phyloP scores from a whole-genome alignment of 2,797 vertebrate species.

The Peromyscus attwateri region DNA sequence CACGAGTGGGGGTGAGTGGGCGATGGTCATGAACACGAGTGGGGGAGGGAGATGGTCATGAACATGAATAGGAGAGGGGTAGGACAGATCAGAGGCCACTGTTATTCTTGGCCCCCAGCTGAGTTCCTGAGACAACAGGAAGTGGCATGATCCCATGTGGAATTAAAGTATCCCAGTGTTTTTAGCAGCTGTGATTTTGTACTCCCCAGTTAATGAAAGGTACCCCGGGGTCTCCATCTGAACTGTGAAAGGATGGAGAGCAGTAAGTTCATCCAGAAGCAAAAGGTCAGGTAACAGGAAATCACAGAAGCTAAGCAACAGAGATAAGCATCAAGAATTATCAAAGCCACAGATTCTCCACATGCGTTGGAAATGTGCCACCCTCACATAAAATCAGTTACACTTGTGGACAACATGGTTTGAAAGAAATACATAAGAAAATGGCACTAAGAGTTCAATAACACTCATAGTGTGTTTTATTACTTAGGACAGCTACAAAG shows the following conservation, averaged over 20 bases:
- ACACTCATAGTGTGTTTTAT: neutral
- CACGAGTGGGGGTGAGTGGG: neutral
- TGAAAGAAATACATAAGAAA: neutral
- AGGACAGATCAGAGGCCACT: neutral
- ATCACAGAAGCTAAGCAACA: neutral
- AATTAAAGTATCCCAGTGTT: neutral
- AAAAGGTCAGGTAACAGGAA: neutral
- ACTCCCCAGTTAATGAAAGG: neutral
- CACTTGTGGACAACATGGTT: neutral
- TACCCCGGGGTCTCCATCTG: neutral
- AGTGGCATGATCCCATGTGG: neutral
- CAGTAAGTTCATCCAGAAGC: neutral
- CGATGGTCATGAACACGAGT: neutral
- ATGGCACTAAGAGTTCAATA: neutral
- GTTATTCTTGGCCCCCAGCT: neutral
- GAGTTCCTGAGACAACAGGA: neutral
- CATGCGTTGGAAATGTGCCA: neutral
- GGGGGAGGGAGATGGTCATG: neutral
- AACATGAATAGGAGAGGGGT: neutral
- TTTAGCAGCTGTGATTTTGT: neutral
- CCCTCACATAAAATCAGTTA: neutral
- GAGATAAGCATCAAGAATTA: neutral
- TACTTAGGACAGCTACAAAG: neutral
- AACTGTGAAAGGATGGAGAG: neutral
- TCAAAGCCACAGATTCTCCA: neutral